These are phyloP conservation scores for Oxytorus armatus DNA, from an alignment of 2,888 invertebrate species.

Conservation along the genomic window DNA sequence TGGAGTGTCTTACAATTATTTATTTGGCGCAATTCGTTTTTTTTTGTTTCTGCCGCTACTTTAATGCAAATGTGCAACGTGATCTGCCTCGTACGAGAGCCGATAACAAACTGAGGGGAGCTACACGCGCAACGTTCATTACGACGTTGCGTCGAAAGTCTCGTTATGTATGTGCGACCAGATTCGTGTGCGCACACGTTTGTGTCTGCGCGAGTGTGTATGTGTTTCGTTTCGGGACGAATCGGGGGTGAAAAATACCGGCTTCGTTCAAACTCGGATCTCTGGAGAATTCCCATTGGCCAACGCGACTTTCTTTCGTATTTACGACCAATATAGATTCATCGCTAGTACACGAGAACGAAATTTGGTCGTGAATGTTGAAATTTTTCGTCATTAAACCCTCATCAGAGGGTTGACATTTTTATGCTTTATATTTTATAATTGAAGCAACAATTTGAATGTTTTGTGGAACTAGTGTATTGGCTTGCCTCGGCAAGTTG, in stretches of 20 bases:
- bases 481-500: not conserved
- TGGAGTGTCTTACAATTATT: not conserved
- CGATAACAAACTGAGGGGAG: slow-evolving; percentile 79
- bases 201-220: not conserved
- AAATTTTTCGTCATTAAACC: not conserved
- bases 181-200: not conserved
- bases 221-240: slow-evolving; percentile 36
- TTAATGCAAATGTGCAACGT: slow-evolving; percentile 51
- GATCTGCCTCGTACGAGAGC: slow-evolving; percentile 75
- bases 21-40: slow-evolving; percentile 4
- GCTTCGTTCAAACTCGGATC: slow-evolving; percentile 38
- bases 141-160: slow-evolving; percentile 56
- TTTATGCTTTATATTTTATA: not conserved
- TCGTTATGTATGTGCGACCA: not conserved
- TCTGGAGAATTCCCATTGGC: slow-evolving; percentile 17
- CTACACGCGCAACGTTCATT: slow-evolving; percentile 44
- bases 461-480: not conserved
- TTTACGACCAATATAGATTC: not conserved
- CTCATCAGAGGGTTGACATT: not conserved
- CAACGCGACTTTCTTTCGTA: not conserved
- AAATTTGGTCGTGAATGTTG: no score
- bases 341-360: no score
- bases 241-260: slow-evolving; percentile 47
- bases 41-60: slow-evolving; percentile 38
- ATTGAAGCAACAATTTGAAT: not conserved